Evolutionary conservation across 2,113 vertebrate genomes (phyloP), one percentile per base, ranked within the genome.

Genomic region (Ceratotherium simum): DNA sequence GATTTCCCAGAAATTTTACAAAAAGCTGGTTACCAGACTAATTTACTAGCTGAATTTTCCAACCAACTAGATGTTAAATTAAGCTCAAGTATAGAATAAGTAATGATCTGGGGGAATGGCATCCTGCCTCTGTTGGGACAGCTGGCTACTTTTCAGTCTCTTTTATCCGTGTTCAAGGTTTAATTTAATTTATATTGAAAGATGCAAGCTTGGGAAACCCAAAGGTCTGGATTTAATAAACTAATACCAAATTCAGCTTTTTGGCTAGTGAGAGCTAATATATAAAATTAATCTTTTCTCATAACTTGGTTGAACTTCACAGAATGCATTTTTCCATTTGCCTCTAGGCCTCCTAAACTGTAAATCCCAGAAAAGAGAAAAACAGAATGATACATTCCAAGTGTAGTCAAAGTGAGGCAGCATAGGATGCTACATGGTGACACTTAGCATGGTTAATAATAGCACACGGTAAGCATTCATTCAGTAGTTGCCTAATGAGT

Each of bases 221-320:
- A 56, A 56, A 33, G 14, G 20, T 64, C 51, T 81, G 51, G 51
- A 81, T 81, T 96, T 90, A 92, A 94, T 82, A 92, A 96, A 92
- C 3, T 17, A 84, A 51, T 54, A 85, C 36, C n/a, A 96, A 51
- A 81, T 82, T 90, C 51, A 92, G 36, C 60, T 85, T 36, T 91
- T 75, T 79, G 65, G 9, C 23, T 69, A 39, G 9, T 20, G 39
- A 78, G 29, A 58, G n/a, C 73, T 56, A 54, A 20, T 80, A 70
- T 36, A 75, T 51, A 48, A 95, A 93, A 20, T 67, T 18, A 56
- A 46, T 70, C 23, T 86, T 93, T 93, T 46, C 16, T 27, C 5
- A 1, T 91, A 51, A 75, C 20, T 86, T 72, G 51, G 27, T 91
- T 42, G 33, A 25, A 13, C 27, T 42, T 51, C 70, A n/a, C 17